These are phyloP conservation scores for Agapornis canus DNA, from an alignment of 2,797 vertebrate genomes.

Conservation along the genomic window DNA sequence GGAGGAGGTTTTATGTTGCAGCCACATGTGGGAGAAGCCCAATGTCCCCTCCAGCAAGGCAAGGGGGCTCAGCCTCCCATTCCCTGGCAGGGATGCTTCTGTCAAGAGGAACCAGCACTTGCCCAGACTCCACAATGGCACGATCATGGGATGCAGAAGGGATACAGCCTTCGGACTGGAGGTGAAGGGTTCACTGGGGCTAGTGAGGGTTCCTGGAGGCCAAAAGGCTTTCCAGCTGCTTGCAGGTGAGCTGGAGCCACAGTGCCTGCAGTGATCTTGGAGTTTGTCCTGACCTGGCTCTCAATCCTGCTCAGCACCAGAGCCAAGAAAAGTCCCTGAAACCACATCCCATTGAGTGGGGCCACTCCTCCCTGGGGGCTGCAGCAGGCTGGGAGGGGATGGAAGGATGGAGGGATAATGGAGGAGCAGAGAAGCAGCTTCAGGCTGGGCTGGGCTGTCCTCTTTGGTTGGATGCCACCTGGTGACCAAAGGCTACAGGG, in stretches of 20 bases:
- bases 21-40: neutral
- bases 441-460: neutral
- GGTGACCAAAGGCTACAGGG: neutral
- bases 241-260: neutral
- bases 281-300: neutral
- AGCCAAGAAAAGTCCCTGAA: neutral
- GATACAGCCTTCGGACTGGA: neutral
- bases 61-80: neutral
- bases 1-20: neutral
- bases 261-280: neutral
- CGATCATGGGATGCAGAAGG: accelerated
- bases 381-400: neutral
- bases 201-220: neutral
- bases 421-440: neutral
- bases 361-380: accelerated
- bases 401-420: neutral
- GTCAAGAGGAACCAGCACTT: accelerated
- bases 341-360: accelerated
- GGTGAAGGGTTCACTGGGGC: neutral
- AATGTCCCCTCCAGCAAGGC: neutral
- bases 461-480: neutral
- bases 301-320: neutral
- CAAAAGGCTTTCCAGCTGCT: neutral
- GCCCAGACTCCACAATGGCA: accelerated
- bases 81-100: neutral